phyloP scores from a whole-genome alignment of 2,113 vertebrate species.

The Eptesicus fuscus region DNA sequence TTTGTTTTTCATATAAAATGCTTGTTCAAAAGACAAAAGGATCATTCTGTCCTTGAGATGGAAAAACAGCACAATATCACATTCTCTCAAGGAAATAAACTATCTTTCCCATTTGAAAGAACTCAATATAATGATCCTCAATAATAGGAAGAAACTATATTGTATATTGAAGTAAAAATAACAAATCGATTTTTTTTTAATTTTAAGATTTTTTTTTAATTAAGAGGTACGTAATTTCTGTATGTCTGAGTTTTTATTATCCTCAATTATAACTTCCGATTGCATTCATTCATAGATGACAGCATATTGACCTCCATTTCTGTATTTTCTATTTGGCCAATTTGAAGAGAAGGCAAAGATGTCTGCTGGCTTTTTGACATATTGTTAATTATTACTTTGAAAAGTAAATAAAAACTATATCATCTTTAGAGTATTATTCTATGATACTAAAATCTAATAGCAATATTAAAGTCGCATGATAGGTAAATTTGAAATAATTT shows the following conservation, averaged over 20 bases:
- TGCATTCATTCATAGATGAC: conserved; percentile 35
- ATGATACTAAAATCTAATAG: conserved; percentile 74
- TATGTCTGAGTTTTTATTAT: background rate
- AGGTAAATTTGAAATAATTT: conserved; percentile 16
- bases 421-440: conserved; percentile 66
- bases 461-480: conserved; percentile 76
- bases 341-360: conserved; percentile 68
- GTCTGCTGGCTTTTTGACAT: conserved; percentile 59
- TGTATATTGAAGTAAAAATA: conserved; percentile 46
- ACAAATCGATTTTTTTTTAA: too few relatives aligned
- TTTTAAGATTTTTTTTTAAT: too few relatives aligned
- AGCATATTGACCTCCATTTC: background rate
- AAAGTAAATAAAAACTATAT: conserved; percentile 77
- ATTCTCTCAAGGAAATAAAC: conserved; percentile 51
- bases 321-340: conserved; percentile 53
- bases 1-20: conserved; percentile 24
- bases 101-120: conserved; percentile 56
- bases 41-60: background rate
- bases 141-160: conserved; percentile 34
- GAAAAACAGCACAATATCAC: background rate
- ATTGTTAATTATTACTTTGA: conserved; percentile 68
- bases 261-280: conserved; percentile 51
- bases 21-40: conserved; percentile 43
- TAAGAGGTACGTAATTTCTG: background rate
- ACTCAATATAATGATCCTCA: conserved; percentile 27